Conservation (phyloP, 1,140 invertebrate species). For the Drosophila athabasca region DNA sequence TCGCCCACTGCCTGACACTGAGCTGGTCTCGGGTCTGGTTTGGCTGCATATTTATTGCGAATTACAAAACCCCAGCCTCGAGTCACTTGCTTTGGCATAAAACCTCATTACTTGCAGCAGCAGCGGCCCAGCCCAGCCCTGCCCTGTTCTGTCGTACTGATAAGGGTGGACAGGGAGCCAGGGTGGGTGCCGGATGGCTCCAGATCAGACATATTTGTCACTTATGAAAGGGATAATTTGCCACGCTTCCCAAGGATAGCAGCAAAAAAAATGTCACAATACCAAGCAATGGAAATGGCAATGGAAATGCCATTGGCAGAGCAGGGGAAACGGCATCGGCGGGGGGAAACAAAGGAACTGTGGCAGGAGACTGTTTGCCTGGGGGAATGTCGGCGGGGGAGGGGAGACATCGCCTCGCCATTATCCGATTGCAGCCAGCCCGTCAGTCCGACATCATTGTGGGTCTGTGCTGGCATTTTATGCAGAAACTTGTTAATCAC, state of each 20-base stretch:
- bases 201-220: constrained; percentile 64
- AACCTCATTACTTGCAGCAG: constrained; percentile 79
- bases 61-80: constrained; percentile 48
- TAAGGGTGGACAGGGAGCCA: constrained; percentile 49
- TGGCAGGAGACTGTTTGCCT: constrained; percentile 7
- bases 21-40: constrained; percentile 13
- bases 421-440: constrained; percentile 41
- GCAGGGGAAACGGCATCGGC: too few species aligned
- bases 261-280: constrained; percentile 18
- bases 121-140: neutral
- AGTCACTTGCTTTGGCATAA: constrained; percentile 56
- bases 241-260: constrained; percentile 60
- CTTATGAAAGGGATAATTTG: constrained; percentile 81
- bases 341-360: constrained; percentile 22
- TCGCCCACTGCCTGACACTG: neutral
- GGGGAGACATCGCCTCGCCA: constrained; percentile 37
- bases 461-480: constrained; percentile 64
- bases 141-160: constrained; percentile 28
- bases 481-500: constrained; percentile 80
- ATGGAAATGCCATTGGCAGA: neutral
- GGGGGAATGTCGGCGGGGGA: constrained; percentile 23
- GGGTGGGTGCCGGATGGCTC: neutral
- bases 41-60: constrained; percentile 78
- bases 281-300: constrained; percentile 8
- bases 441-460: constrained; percentile 4